A percentile compares a stretch with the other conserved stretches of the same genome.
Conservation (phyloP, 1,140 invertebrate species). For the Prorops nasuta region DNA sequence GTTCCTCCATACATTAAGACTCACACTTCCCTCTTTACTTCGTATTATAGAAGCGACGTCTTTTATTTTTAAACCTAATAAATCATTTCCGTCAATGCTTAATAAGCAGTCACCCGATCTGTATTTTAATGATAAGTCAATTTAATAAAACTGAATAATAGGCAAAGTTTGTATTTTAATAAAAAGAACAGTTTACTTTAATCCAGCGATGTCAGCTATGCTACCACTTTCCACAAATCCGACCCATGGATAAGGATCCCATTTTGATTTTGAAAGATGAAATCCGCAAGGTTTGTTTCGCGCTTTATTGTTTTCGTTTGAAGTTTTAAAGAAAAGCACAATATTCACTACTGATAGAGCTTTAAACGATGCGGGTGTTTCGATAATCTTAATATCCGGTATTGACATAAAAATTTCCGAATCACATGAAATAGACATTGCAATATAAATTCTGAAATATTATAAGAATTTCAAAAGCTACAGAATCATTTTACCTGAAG, state of each 20-base stretch:
- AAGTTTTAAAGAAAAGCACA: too few relatives aligned
- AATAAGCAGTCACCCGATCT: slow-evolving; percentile 65
- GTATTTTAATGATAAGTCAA: neutral
- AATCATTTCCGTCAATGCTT: slow-evolving; percentile 62
- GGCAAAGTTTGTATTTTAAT: too few relatives aligned
- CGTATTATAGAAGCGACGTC: slow-evolving; percentile 61
- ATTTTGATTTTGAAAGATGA: slow-evolving; percentile 65
- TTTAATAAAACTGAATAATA: neutral
- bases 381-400: too few relatives aligned
- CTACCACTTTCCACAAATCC: slow-evolving; percentile 43
- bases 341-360: too few relatives aligned
- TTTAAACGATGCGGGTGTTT: too few relatives aligned
- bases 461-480: too few relatives aligned
- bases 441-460: too few relatives aligned
- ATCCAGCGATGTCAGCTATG: slow-evolving; percentile 40
- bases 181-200: slow-evolving; percentile 35
- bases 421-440: too few relatives aligned
- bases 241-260: slow-evolving; percentile 74
- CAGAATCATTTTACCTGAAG: too few relatives aligned
- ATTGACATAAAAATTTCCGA: too few relatives aligned
- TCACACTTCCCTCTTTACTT: slow-evolving; percentile 39
- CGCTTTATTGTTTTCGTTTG: neutral
- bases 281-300: slow-evolving; percentile 60
- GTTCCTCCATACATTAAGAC: slow-evolving; percentile 47
- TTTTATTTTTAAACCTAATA: slow-evolving; percentile 61